phyloP scores from a whole-genome alignment of 2,797 vertebrate species.

The Chiloscyllium punctatum region DNA sequence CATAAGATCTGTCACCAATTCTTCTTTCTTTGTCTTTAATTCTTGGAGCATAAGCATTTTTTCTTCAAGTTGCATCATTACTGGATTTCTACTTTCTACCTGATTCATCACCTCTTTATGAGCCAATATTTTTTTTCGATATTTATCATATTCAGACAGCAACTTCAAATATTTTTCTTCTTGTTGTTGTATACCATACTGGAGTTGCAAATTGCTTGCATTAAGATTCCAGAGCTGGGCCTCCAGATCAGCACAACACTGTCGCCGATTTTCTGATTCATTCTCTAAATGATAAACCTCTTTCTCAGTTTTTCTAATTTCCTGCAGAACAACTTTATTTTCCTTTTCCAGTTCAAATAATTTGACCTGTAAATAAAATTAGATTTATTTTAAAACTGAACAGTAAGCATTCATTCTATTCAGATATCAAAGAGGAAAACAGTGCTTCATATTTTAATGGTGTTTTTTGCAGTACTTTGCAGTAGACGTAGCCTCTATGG shows the following conservation, averaged over 20 bases:
- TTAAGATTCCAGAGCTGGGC: constrained; percentile 51
- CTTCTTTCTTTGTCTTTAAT: constrained; percentile 55
- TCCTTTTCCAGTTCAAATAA: constrained; percentile 57
- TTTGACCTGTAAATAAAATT: constrained; percentile 54
- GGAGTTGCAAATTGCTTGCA: constrained; percentile 56
- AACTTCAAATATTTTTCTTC: constrained; percentile 54
- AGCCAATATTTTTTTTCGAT: constrained; percentile 57
- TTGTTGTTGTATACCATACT: constrained; percentile 49
- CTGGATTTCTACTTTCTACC: constrained; percentile 54
- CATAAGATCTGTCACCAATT: constrained; percentile 51
- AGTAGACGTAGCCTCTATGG: no score
- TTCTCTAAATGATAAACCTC: constrained; percentile 55
- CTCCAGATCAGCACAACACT: constrained; percentile 51
- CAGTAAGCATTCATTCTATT: neutral
- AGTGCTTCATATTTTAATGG: neutral
- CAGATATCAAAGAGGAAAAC: neutral
- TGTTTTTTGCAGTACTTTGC: neutral
- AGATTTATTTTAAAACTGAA: neutral
- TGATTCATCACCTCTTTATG: constrained; percentile 51
- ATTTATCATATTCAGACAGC: constrained; percentile 55
- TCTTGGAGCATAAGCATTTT: constrained; percentile 52
- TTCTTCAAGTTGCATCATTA: constrained; percentile 54
- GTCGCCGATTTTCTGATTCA: constrained; percentile 49
- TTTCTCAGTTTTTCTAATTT: constrained; percentile 55
- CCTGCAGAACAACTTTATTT: constrained; percentile 48